Conservation (phyloP, 1,140 invertebrate genomes). For the Pogonognathellus flavescens region DNA sequence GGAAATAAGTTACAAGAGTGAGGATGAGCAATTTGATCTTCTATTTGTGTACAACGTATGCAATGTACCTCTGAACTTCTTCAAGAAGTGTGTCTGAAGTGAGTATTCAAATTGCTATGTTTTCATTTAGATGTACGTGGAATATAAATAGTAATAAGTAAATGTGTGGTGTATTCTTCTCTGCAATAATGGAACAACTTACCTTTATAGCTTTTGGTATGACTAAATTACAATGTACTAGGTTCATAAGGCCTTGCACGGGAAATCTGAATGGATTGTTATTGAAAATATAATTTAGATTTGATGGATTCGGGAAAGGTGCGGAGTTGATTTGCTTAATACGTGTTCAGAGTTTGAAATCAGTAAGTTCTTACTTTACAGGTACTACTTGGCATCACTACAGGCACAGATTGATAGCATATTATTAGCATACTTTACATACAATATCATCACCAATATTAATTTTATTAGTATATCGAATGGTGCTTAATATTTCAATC, state of each 20-base stretch:
- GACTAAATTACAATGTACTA: neutral
- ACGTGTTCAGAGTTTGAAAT: constrained; percentile 31
- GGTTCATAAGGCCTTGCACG: neutral
- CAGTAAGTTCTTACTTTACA: neutral
- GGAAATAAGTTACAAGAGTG: constrained; percentile 7
- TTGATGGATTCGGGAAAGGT: constrained; percentile 44
- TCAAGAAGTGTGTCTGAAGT: neutral
- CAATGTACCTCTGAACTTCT: neutral
- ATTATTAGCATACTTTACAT: no score
- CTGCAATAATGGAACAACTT: no score
- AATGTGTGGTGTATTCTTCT: neutral
- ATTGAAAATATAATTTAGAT: constrained; percentile 47
- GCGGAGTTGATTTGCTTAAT: constrained; percentile 41
- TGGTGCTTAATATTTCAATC: no score
- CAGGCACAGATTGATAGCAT: no score
- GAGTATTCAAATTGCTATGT: neutral
- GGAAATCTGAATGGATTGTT: constrained; percentile 33
- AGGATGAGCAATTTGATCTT: neutral
- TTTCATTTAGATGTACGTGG: neutral
- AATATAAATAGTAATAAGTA: constrained; percentile 7
- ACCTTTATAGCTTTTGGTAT: neutral
- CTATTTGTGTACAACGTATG: neutral
- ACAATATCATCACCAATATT: no score
- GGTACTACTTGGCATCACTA: neutral
- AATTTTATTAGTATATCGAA: no score